Base-by-base conservation (phyloP, 2,797 vertebrate species). In the Propithecus perrieri region DNA sequence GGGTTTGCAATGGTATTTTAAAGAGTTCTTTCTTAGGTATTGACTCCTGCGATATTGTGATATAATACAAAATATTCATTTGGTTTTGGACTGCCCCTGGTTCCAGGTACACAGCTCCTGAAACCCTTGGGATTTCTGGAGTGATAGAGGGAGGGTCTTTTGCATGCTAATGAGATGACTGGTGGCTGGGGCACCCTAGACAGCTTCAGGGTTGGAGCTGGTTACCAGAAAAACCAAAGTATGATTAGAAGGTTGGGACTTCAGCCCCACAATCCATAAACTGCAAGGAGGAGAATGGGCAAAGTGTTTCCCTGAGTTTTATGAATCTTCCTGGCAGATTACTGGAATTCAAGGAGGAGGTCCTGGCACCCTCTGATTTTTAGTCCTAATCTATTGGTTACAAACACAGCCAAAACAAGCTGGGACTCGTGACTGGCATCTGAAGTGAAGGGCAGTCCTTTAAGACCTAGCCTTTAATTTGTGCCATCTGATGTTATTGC, bases 151-250 rank as follows among this genome's bases (percentile, higher is more conserved):
- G 50, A 76, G 14, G 15, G 26, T 35, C 46, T 85, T 76, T 20
- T 61, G 20, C 33, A 13, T 35, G 2, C 17, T 57, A 26, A 26
- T 17, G 14, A 71, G 30, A 10, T 38, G 28, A 33, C 8, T 35
- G 26, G 2, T 71, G 5, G 9, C 15, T 48, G 26, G 41, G 18
- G 43, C 22, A 0, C 9, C 1, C 61, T 61, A 38, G 6, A 0
- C 46, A 63, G 22, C 4, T 78, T 55, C 72, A n/a, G 20, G 20
- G 14, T 12, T 26, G 30, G 20, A 7, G 38, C 4, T 69, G 53
- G n/a, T 48, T 5, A 46, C 5, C 33, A 71, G 55, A 71, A 84
- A 67, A 14, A 10, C 33, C 5, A 43, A 55, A 12, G 20, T 6
- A 33, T 18, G 26, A 43, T 43, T 61, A 7, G 35, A 41, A 28